Evolutionary conservation across 2,797 vertebrate genomes (phyloP).

Genomic region (Cyclura pinguis): DNA sequence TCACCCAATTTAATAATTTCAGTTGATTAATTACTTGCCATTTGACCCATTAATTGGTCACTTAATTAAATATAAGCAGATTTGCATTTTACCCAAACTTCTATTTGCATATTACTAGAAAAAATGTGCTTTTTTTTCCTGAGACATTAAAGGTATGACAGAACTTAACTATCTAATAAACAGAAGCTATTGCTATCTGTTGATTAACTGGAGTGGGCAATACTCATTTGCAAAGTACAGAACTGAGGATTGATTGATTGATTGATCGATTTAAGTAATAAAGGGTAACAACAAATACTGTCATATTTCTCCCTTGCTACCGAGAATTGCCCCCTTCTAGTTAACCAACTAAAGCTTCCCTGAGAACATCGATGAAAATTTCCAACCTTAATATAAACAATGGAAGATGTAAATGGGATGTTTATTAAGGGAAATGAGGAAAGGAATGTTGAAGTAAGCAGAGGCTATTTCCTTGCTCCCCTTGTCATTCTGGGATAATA

Average conservation of each 20-base stretch:
- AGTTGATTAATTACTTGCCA: slow-evolving; percentile 24
- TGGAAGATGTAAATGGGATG: neutral
- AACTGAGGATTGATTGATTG: neutral
- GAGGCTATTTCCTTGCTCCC: neutral
- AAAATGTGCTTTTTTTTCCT: neutral
- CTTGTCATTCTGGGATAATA: neutral
- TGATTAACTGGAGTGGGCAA: neutral
- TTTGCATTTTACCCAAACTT: slow-evolving; percentile 18
- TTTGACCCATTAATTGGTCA: slow-evolving; percentile 28
- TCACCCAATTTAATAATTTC: slow-evolving; percentile 25
- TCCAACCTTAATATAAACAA: neutral
- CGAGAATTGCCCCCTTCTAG: slow-evolving; percentile 3
- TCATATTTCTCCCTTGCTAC: neutral
- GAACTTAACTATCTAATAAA: neutral
- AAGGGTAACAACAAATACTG: neutral
- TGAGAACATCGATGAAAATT: slow-evolving; percentile 17
- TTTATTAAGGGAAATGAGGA: neutral
- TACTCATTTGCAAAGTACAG: neutral
- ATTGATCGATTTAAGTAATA: neutral
- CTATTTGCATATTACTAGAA: neutral
- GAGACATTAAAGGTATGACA: neutral
- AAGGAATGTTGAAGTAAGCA: neutral
- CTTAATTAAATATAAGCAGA: slow-evolving; percentile 30
- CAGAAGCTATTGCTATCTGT: neutral
- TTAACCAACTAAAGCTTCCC: neutral